These are phyloP conservation scores for Macropus fuliginosus DNA, from an alignment of 2,797 vertebrate genomes.

Conservation along the genomic window DNA sequence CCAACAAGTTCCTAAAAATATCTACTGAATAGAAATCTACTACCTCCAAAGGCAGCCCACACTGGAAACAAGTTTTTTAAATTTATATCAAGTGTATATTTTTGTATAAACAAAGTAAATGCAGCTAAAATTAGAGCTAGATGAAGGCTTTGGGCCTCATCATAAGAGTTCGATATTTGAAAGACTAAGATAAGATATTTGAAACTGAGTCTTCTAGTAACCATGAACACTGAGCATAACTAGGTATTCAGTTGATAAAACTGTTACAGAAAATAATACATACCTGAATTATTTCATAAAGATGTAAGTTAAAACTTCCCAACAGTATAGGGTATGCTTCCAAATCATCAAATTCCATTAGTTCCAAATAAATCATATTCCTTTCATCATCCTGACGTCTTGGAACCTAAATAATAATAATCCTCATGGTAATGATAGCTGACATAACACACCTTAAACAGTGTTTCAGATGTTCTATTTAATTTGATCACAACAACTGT, in stretches of 20 bases:
- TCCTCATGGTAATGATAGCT: not conserved
- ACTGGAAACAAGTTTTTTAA: not conserved
- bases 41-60: not conserved
- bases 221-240: conserved; percentile 18
- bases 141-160: conserved; percentile 40
- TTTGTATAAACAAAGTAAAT: not conserved
- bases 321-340: conserved; percentile 46
- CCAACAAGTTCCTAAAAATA: not conserved
- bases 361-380: conserved; percentile 77
- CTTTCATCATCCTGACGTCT: conserved; percentile 72
- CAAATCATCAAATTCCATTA: conserved; percentile 64
- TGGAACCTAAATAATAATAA: conserved; percentile 73
- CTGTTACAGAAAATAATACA: conserved; percentile 5
- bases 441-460: not conserved
- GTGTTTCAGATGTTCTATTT: not conserved
- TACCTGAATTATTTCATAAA: conserved; percentile 81
- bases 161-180: conserved; percentile 13
- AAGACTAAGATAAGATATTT: not conserved
- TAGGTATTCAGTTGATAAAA: not conserved
- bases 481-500: not conserved
- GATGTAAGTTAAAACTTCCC: conserved; percentile 73
- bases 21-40: not conserved
- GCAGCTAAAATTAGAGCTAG: not conserved
- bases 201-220: conserved; percentile 2
- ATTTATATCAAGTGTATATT: not conserved